phyloP scores from a whole-genome alignment of 2,888 invertebrate genomes.

The Eudasyphora cyanicolor region DNA sequence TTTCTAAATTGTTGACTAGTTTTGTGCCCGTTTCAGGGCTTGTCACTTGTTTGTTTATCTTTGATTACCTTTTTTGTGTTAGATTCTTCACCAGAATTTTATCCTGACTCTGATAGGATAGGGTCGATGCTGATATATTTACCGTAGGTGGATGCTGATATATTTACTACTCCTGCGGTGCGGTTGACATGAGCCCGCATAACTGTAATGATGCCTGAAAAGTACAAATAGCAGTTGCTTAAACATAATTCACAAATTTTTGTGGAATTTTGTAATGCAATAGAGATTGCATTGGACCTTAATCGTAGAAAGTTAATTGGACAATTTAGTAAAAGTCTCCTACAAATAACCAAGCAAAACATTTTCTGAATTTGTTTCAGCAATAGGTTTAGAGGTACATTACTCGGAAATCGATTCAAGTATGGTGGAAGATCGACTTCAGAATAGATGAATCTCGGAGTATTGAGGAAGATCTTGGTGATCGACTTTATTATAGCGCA shows the following conservation, averaged over 20 bases:
- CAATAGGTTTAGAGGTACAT: no score
- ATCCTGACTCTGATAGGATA: not conserved
- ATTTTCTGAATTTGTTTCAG: no score
- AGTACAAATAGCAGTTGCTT: not conserved
- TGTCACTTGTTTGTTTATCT: constrained; percentile 30
- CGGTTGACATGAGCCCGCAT: constrained; percentile 59
- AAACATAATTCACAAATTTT: not conserved
- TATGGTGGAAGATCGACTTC: no score
- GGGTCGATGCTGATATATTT: not conserved
- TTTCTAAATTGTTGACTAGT: not conserved
- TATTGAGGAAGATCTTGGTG: no score
- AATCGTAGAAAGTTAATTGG: no score
- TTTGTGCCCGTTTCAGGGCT: not conserved
- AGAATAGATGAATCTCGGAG: no score
- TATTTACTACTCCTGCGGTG: constrained; percentile 54
- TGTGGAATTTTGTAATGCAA: not conserved
- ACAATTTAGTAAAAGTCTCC: no score
- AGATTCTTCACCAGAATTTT: constrained; percentile 15
- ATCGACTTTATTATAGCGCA: no score
- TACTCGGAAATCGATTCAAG: no score
- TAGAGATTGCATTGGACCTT: not conserved
- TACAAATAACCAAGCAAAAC: no score
- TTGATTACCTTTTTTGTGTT: not conserved
- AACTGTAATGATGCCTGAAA: constrained; percentile 15
- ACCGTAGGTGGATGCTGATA: not conserved